Evolutionary conservation across 2,888 invertebrate genomes (phyloP), one percentile per base, ranked within the genome.

Genomic region (Pseudeuparius sepicola): DNA sequence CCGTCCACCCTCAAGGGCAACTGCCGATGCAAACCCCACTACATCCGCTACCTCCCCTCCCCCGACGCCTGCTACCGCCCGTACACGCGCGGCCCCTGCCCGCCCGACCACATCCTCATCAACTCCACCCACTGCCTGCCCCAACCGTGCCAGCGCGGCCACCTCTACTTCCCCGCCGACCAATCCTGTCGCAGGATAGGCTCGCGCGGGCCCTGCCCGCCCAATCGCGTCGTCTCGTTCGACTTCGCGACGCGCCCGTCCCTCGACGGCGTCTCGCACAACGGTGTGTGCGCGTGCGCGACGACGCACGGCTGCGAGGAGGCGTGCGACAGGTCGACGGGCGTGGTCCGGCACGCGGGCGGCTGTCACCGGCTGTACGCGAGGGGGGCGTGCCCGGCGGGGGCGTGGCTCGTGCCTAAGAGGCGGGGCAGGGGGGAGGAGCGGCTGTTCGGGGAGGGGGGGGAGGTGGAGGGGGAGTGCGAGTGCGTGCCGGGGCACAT

Each of bases 11-110:
- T 58, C 1, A 64, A 61, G 1, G 81, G 78, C 0, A 64, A 66
- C 42, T 85, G 85, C 47, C 60, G 63, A 25, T 86, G 85, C 58
- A 83, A 82, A 62, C 65, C 71, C 0, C 75, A 74, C 45, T 76
- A 84, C 53, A 66, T 71, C 1, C 62, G 67, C 2, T 75, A 75
- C 65, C 44, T 68, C 56, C n/a, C 51, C 49, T 70, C 75, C 38
- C 76, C 78, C 1, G n/a, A n/a, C n/a, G 64, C 71, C 1, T 88
- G 88, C 56, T 86, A 87, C 59, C 65, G 86, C 10, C 68, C 80
- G 0, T 83, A 79, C 53, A 87, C 88, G 0, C 69, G 77, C 42
- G 88, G 87, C 0, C 87, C 87, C 0, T 88, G 88, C 52, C 67
- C 62, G 1, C 53, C 61, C 10, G 73, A 76, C 15, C 70, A 80